Conservation (phyloP, 2,888 invertebrate species). For the Lochmaea crataegi region DNA sequence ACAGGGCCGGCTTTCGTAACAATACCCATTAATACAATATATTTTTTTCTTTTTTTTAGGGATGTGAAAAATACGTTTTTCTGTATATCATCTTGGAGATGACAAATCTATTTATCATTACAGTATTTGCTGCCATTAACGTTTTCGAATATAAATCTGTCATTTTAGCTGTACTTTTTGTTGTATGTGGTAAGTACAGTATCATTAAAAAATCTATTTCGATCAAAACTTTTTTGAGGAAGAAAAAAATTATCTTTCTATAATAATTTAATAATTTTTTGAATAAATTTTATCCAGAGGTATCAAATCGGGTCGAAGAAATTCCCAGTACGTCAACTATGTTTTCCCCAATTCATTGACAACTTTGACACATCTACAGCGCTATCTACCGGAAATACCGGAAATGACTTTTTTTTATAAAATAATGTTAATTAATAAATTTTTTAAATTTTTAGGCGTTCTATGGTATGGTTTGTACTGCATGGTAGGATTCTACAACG, state of each 20-base stretch:
- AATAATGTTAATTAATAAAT: conserved; percentile 15
- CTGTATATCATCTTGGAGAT: conserved; percentile 54
- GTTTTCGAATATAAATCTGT: conserved; percentile 47
- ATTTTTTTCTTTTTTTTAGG: conserved; percentile 49
- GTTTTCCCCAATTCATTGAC: background rate
- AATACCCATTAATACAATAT: too few relatives aligned
- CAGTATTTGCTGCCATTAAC: conserved; percentile 54
- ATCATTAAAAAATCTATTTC: conserved; percentile 10
- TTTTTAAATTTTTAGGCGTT: conserved; percentile 46
- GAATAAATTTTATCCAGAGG: too few relatives aligned
- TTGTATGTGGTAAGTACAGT: conserved; percentile 51
- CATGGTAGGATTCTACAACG: conserved; percentile 55
- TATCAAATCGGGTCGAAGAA: too few relatives aligned
- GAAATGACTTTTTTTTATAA: background rate
- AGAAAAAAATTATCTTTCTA: too few relatives aligned
- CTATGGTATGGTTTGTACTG: conserved; percentile 56
- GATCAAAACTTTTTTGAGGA: too few relatives aligned
- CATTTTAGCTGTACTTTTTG: conserved; percentile 39
- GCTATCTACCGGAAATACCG: too few relatives aligned
- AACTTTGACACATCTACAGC: background rate
- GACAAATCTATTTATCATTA: conserved; percentile 52
- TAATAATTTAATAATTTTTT: too few relatives aligned
- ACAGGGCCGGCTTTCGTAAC: too few relatives aligned
- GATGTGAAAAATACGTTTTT: conserved; percentile 53
- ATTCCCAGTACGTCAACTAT: too few relatives aligned